Evolutionary conservation across 1,140 invertebrate species (phyloP).

Genomic region (Caerostris extrusa): DNA sequence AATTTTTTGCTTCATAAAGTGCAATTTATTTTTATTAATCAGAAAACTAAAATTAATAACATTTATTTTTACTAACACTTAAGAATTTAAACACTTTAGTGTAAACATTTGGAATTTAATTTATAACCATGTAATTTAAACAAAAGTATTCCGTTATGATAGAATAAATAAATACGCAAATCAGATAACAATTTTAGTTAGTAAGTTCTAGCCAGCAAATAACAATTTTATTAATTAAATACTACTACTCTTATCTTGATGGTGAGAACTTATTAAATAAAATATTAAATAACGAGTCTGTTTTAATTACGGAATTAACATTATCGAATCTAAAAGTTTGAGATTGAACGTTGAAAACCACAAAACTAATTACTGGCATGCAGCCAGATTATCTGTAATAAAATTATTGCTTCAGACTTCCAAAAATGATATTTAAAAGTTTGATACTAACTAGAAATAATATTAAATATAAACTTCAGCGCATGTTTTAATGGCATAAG

Average conservation of each 20-base stretch:
- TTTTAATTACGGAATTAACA: neutral
- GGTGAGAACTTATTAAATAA: neutral
- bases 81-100: no score
- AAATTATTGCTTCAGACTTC: constrained; percentile 5
- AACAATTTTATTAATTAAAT: neutral
- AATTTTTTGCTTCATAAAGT: no score
- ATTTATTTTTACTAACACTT: no score
- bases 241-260: neutral
- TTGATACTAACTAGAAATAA: neutral
- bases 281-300: neutral
- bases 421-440: neutral
- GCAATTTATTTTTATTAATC: no score
- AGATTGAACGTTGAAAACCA: neutral
- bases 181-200: no score
- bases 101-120: no score
- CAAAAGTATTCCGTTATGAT: no score
- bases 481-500: neutral
- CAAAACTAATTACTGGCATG: neutral
- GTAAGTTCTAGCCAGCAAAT: neutral
- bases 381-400: neutral
- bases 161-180: no score
- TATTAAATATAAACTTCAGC: neutral
- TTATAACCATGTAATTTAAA: no score
- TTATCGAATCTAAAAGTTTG: neutral
- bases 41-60: no score